Evolutionary conservation across 2,797 vertebrate species (phyloP).

Genomic region (Epinephelus coioides): DNA sequence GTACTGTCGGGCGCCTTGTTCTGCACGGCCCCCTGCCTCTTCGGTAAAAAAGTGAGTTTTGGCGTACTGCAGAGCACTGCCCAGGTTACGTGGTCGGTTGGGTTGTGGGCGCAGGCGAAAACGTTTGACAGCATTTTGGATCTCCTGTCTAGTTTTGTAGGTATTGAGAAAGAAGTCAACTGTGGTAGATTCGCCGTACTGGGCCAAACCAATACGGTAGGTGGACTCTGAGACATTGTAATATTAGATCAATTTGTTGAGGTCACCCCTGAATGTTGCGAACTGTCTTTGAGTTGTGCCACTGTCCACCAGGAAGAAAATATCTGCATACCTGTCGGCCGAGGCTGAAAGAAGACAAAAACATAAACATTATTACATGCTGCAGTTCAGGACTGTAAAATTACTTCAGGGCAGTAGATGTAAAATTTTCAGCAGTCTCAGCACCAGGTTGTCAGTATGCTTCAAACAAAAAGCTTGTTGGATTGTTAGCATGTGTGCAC

Average conservation of each 20-base stretch:
- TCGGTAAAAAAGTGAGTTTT: constrained; percentile 70
- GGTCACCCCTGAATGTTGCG: constrained; percentile 42
- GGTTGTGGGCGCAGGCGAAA: constrained; percentile 33
- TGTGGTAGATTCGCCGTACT: constrained; percentile 71
- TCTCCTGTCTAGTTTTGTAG: constrained; percentile 66
- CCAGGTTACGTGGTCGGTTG: constrained; percentile 59
- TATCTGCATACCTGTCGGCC: constrained; percentile 76
- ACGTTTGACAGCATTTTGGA: constrained; percentile 45
- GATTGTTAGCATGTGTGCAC: too few species aligned
- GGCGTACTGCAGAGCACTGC: constrained; percentile 76
- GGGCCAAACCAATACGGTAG: constrained; percentile 84
- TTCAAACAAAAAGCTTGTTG: too few species aligned
- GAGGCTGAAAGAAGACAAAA: constrained; percentile 65
- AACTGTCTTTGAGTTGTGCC: constrained; percentile 51
- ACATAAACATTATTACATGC: background rate
- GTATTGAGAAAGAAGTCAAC: constrained; percentile 82
- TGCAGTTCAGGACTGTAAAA: too few species aligned
- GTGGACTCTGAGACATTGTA: constrained; percentile 65
- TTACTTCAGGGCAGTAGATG: too few species aligned
- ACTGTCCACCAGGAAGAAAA: constrained; percentile 86
- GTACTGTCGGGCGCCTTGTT: constrained; percentile 77
- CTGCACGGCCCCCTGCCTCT: constrained; percentile 77
- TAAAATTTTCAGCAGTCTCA: background rate
- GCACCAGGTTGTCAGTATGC: background rate
- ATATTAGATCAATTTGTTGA: constrained; percentile 66